Evolutionary conservation across 2,888 invertebrate genomes (phyloP), one percentile per base, ranked within the genome.

Genomic region (Orgyia antiqua): DNA sequence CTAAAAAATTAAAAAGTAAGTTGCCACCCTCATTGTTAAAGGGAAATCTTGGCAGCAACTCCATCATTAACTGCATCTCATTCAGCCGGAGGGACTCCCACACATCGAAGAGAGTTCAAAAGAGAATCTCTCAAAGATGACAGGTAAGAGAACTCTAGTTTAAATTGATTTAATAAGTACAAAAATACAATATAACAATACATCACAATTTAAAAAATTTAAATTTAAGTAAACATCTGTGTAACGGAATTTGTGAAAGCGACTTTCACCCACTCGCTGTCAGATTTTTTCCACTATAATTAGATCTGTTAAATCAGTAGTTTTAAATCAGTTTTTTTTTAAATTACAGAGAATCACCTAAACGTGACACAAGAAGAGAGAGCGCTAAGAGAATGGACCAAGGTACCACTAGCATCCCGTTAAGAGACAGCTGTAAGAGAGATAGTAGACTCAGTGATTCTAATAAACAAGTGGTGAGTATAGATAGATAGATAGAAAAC

Each of bases 31-130:
- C 12, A 24, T 12, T n/a, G 23, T 23, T 45, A 1, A 64, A 87
- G 93, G 47, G 93, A 96, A 55, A 94, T 95, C 40, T 78, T 93
- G 33, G 88, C 90, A 0, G 88, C 91, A 1, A 86, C 89, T 15
- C 87, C 90, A 5, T 74, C 87, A 3, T 52, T 87, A 2, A 82
- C 75, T 0, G 64, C 68, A 2, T 32, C 49, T 11, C 74, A 75
- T 47, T 68, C 77, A 0, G 62, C 66, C 4, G 64, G 76, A 3
- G 65, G 66, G 11, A 79, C 82, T 0, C 79, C 80, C 0, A 72
- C 78, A 0, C 79, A 76, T 23, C 51, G 80, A 4, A 61, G 78
- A 13, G 83, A 84, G 5, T 75, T 77, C 47, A 82, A 74, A 37
- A 58, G 71, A 33, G 86, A 82, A 7, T 74, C 83, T 0, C 27